Percentiles rank a stretch among this genome's conserved stretches.
These are phyloP conservation scores for Chionis minor DNA, from an alignment of 2,113 vertebrate species.

Conservation along the genomic window DNA sequence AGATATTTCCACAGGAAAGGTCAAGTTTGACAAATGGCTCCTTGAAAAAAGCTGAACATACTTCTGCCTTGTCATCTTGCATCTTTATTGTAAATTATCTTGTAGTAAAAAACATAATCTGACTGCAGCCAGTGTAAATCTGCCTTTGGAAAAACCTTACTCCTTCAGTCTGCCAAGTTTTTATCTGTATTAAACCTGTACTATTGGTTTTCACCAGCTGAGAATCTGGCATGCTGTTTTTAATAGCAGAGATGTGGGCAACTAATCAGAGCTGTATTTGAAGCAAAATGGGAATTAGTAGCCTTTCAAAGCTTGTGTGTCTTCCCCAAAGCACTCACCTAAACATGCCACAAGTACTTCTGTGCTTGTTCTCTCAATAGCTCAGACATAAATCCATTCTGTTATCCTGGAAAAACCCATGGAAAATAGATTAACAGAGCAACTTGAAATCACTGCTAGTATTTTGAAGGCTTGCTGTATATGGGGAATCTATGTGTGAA, in stretches of 20 bases:
- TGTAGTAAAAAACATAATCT: neutral
- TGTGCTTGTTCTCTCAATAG: neutral
- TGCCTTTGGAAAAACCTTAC: neutral
- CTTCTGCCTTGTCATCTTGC: neutral
- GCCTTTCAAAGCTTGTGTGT: neutral
- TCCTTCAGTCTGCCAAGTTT: neutral
- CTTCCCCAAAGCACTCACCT: neutral
- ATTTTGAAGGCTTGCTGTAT: neutral
- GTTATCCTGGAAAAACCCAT: neutral
- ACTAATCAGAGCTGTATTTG: neutral
- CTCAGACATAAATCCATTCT: neutral
- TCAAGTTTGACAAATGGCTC: slow-evolving; percentile 65
- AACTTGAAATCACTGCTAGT: neutral
- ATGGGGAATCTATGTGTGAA: neutral
- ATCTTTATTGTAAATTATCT: neutral
- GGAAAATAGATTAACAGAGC: neutral
- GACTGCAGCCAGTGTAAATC: neutral
- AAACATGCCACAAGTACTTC: neutral
- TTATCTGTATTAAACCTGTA: neutral
- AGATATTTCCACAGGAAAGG: slow-evolving; percentile 58
- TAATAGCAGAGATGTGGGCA: neutral
- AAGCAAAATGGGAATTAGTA: neutral
- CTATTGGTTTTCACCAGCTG: neutral
- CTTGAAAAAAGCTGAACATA: neutral
- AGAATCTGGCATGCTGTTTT: neutral